phyloP scores from a whole-genome alignment of 2,113 vertebrate species.

The Pao palembangensis region DNA sequence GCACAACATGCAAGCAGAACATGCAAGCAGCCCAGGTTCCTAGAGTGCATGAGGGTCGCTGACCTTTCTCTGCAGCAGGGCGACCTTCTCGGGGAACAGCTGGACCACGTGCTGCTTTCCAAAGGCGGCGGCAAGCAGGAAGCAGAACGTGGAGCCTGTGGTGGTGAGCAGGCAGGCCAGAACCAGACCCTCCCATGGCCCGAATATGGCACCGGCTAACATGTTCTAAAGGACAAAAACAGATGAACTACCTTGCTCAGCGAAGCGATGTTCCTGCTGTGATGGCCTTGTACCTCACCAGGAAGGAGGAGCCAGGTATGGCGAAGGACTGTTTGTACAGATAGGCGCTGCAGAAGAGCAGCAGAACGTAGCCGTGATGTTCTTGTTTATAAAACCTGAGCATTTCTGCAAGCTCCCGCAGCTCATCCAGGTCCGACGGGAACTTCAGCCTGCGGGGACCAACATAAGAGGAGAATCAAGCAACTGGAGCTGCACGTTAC shows the following conservation, averaged over 20 bases:
- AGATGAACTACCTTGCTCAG: background rate
- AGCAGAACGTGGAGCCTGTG: conserved; percentile 87
- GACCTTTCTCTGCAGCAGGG: conserved; percentile 88
- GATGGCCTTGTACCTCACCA: conserved; percentile 75
- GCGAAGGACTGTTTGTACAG: conserved; percentile 97
- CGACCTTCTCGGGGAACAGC: conserved; percentile 87
- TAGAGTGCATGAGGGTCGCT: background rate
- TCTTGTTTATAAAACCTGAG: conserved; percentile 85
- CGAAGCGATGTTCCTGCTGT: background rate
- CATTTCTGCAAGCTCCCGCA: conserved; percentile 82
- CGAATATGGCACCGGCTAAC: conserved; percentile 90
- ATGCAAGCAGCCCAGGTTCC: background rate
- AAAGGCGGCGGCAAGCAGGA: conserved; percentile 83
- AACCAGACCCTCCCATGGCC: conserved; percentile 86
- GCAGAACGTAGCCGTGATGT: conserved; percentile 83
- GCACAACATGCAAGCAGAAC: rapidly evolving
- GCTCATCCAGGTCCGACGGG: conserved; percentile 88
- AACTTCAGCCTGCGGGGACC: conserved; percentile 77
- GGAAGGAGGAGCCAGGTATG: conserved; percentile 93
- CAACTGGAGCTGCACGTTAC: too few species aligned
- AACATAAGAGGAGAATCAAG: background rate
- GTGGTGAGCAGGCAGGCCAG: conserved; percentile 86
- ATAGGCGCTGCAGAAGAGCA: conserved; percentile 93
- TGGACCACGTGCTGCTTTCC: conserved; percentile 83
- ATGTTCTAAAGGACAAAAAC: conserved; percentile 79